Conservation (phyloP, 2,888 invertebrate species). For the Sceliomorpha sp. region DNA sequence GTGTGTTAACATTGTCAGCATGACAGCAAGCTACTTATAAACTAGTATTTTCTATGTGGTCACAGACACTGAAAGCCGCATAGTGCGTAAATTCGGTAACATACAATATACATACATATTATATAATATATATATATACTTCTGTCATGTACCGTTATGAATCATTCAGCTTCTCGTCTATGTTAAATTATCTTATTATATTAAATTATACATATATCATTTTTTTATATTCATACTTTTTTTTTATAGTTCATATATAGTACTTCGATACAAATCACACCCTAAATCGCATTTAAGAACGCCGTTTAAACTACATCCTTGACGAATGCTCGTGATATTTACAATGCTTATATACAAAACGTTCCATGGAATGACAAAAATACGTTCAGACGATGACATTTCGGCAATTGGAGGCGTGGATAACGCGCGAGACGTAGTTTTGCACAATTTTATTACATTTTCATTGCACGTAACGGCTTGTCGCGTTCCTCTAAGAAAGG, state of each 20-base stretch:
- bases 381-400: slow-evolving; percentile 43
- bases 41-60: slow-evolving; percentile 54
- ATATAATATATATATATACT: slow-evolving; percentile 17
- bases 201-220: slow-evolving; percentile 39
- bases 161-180: slow-evolving; percentile 22
- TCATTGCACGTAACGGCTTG: slow-evolving; percentile 4
- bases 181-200: slow-evolving; percentile 37
- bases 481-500: too few relatives aligned
- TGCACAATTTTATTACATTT: slow-evolving; percentile 10
- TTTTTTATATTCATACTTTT: slow-evolving; percentile 5
- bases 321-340: slow-evolving; percentile 28
- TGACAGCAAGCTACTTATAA: slow-evolving; percentile 47
- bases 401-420: slow-evolving; percentile 31
- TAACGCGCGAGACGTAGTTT: too few relatives aligned
- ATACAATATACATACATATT: slow-evolving; percentile 51
- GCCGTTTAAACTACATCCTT: slow-evolving; percentile 23
- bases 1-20: slow-evolving; percentile 31
- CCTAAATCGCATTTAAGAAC: slow-evolving; percentile 16
- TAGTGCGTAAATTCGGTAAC: slow-evolving; percentile 54
- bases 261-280: slow-evolving; percentile 40
- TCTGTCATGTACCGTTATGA: slow-evolving; percentile 40
- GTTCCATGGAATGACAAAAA: slow-evolving; percentile 47
- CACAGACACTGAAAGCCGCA: slow-evolving; percentile 58
- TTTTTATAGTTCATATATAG: slow-evolving; percentile 14
- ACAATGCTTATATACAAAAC: slow-evolving; percentile 51